Evolutionary conservation across 2,797 vertebrate species (phyloP), one percentile per base, ranked within the genome.

Genomic region (Etheostoma perlongum): DNA sequence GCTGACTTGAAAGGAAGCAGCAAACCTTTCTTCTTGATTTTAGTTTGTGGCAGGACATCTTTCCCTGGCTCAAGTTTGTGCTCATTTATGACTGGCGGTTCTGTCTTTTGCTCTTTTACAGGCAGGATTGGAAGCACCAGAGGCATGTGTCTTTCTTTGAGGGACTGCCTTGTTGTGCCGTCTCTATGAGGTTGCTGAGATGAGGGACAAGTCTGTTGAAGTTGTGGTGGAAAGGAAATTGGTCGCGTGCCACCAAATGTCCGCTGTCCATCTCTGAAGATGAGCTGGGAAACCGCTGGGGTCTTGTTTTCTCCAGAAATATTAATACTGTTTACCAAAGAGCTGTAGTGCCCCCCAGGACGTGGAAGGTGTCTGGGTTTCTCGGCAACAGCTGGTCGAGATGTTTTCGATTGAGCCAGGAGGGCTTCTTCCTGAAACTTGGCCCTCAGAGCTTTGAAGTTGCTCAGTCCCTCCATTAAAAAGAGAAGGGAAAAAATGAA

Each of bases 401-500:
- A 88, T 33, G 55, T 47, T 79, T 74, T 93, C 13, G 72, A 76
- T 57, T 91, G 85, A 52, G 84, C 85, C 60, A 91, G 30, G 61
- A 88, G 65, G 18, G 93, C 81, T n/a, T 95, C 93, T 11, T 95
- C 95, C 73, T 99, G 97, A 90, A 98, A 99, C 91, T 94, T 98
- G 70, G 96, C 97, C 88, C 92, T 92, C 60, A 99, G 91, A 64
- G 97, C 95, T 94, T 94, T 95, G 93, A 99, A 95, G 81, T 94
- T 95, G 76, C 84, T 94, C 55, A 81, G 62, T 33, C 85, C 90
- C 87, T 97, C 96, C 96, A 97, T 63, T 76, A 49, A 53, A 11
- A n/a, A n/a, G 15, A 14, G 4, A 21, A 2, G 9, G 30, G 21
- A 53, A 52, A 15, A 15, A 40, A 64, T 11, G 13, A 25, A 2